These are phyloP conservation scores for Elymnias hypermnestra DNA, from an alignment of 1,140 invertebrate species.

Conservation along the genomic window DNA sequence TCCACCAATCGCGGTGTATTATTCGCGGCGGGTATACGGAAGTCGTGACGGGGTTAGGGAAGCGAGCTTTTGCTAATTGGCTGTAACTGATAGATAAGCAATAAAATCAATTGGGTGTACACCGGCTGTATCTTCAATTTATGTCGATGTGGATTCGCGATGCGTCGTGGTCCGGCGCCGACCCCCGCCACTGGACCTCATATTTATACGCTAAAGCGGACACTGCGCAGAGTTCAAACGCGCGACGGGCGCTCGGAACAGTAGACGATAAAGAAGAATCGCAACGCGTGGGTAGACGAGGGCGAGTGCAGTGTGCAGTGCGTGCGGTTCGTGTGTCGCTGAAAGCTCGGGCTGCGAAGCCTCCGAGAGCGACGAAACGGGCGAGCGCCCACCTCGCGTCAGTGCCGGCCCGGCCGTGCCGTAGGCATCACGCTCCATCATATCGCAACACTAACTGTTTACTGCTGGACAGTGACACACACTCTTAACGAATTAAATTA, in stretches of 20 bases:
- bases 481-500: slow-evolving; percentile 29
- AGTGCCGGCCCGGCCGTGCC: slow-evolving; percentile 73
- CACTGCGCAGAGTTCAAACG: slow-evolving; percentile 71
- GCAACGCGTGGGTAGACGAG: slow-evolving; percentile 64
- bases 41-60: slow-evolving; percentile 48
- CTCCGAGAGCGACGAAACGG: slow-evolving; percentile 58
- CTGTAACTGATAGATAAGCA: slow-evolving; percentile 65
- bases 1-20: slow-evolving; percentile 17
- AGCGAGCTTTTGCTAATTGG: slow-evolving; percentile 67
- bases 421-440: slow-evolving; percentile 58
- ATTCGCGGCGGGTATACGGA: slow-evolving; percentile 47
- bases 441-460: slow-evolving; percentile 30
- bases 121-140: slow-evolving; percentile 69
- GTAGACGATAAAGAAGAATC: slow-evolving; percentile 69
- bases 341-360: slow-evolving; percentile 71
- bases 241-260: slow-evolving; percentile 67
- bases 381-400: slow-evolving; percentile 58
- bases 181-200: slow-evolving; percentile 68
- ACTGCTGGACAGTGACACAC: slow-evolving; percentile 55
- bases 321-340: slow-evolving; percentile 69
- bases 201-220: slow-evolving; percentile 73
- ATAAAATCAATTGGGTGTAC: slow-evolving; percentile 72
- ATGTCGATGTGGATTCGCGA: slow-evolving; percentile 69
- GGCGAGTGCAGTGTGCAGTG: slow-evolving; percentile 75
- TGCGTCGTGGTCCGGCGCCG: slow-evolving; percentile 61